Evolutionary conservation across 92 coral and sea anemone species (phyloP).

Genomic region (Isaurus tuberculatus): DNA sequence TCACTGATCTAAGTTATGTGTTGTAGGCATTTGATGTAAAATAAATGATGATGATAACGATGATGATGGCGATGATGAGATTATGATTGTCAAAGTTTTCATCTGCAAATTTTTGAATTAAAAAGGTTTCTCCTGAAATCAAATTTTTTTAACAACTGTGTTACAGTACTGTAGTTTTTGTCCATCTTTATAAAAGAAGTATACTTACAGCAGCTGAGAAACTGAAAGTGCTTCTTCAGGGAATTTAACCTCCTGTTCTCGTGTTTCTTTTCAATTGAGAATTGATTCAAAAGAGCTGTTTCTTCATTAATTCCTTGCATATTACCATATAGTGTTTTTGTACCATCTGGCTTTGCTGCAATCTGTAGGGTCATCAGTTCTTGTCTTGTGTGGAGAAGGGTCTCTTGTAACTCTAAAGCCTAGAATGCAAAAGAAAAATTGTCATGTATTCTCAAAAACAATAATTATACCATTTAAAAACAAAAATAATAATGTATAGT

Average conservation of each 20-base stretch:
- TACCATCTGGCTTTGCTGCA: constrained; percentile 1
- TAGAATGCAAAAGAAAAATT: not conserved
- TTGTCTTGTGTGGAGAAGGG: constrained; percentile 35
- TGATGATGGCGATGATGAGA: too few species aligned
- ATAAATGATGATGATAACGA: too few species aligned
- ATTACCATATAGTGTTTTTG: not conserved
- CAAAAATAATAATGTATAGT: too few species aligned
- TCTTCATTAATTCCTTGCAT: not conserved
- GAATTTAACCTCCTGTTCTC: not conserved
- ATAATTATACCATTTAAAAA: not conserved
- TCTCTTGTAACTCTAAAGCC: constrained; percentile 14
- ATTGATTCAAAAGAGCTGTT: not conserved
- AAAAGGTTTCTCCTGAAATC: too few species aligned
- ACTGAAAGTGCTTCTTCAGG: constrained; percentile 33
- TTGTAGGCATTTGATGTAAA: too few species aligned
- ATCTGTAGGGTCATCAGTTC: constrained; percentile 21
- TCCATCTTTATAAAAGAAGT: too few species aligned
- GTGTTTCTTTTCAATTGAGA: constrained; percentile 3
- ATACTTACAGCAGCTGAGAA: constrained; percentile 27
- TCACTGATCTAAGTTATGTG: too few species aligned
- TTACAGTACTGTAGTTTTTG: too few species aligned
- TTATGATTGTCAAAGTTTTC: too few species aligned
- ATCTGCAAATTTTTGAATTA: too few species aligned
- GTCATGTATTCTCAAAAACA: not conserved
- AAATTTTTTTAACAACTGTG: too few species aligned